Evolutionary conservation across 2,888 invertebrate species (phyloP), one percentile per base, ranked within the genome.

Genomic region (Schizotus pectinicornis): DNA sequence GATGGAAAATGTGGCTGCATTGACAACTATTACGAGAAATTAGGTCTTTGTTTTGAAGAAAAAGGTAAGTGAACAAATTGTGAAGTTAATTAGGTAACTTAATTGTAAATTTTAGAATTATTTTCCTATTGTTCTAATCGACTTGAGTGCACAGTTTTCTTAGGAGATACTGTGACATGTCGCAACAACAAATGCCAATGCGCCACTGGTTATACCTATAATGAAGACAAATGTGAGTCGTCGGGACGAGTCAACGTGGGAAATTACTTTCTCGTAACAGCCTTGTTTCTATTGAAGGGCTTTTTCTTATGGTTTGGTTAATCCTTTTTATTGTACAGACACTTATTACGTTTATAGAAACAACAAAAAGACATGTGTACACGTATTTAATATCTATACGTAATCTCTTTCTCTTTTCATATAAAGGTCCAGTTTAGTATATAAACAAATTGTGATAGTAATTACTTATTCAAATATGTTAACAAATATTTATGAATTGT

Each of bases 131-230:
- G 72, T 56, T 62, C 66, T 31, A 68, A 62, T 13, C 39, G 47
- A 33, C 31, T 46, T 6, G 62, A 71, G 11, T 72, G 72, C 54
- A 67, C 68, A 1, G 34, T 56, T 13, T 64, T 65, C 7, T 46
- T 69, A 34, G 67, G 67, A 36, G 62, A 66, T 6, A 59, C 62
- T 14, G 66, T 69, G 33, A 50, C 61, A 47, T 72, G 72, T 56
- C 62, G 70, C 41, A 72, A 70, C 33, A 67, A 62, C 50, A 52
- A 63, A 47, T 72, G 72, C 48, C 69, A 70, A 46, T 72, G 71
- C 55, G 59, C 63, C 7, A 61, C 69, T 2, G 63, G 62, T 9
- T 8, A 55, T 13, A 59, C 14, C 7, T 48, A 63, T 6, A 63
- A 58, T 6, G 52, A 65, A 35, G 61, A 61, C 6, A 61, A 52